Evolutionary conservation across 2,113 vertebrate species (phyloP).

Genomic region (Chaetorhynchus papuensis): DNA sequence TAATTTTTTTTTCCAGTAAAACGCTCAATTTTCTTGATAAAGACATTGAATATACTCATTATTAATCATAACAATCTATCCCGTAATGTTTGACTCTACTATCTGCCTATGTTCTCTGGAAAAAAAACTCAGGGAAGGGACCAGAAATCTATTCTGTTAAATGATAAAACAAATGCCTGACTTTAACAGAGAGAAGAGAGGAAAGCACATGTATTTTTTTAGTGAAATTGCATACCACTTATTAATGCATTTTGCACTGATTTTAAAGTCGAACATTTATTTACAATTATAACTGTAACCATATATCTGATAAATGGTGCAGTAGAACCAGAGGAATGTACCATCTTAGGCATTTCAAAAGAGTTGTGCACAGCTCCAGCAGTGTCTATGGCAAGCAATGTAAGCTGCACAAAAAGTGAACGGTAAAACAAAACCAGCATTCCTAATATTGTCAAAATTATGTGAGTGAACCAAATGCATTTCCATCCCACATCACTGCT

Average conservation of each 20-base stretch:
- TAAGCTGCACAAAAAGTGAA: background rate
- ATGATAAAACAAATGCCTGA: background rate
- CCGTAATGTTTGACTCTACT: background rate
- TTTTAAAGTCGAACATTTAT: background rate
- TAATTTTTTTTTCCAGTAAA: background rate
- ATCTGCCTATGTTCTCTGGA: background rate
- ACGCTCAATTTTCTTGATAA: background rate
- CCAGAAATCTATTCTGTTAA: background rate
- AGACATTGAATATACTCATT: background rate
- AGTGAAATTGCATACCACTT: background rate
- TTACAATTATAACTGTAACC: background rate
- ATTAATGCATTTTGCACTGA: background rate
- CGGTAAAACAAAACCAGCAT: background rate
- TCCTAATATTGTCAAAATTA: background rate
- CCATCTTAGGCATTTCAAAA: background rate
- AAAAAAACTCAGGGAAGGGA: background rate
- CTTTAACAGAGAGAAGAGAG: background rate
- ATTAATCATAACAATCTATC: background rate
- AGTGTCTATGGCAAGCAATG: fast-evolving
- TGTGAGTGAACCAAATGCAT: background rate
- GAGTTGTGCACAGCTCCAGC: background rate
- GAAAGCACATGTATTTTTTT: background rate
- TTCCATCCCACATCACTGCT: background rate
- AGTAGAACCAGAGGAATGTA: background rate
- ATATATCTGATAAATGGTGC: fast-evolving